Percentiles rank a stretch among this genome's conserved stretches.
These are phyloP conservation scores for Hemiscyllium ocellatum DNA, from an alignment of 2,113 vertebrate species.

Conservation along the genomic window DNA sequence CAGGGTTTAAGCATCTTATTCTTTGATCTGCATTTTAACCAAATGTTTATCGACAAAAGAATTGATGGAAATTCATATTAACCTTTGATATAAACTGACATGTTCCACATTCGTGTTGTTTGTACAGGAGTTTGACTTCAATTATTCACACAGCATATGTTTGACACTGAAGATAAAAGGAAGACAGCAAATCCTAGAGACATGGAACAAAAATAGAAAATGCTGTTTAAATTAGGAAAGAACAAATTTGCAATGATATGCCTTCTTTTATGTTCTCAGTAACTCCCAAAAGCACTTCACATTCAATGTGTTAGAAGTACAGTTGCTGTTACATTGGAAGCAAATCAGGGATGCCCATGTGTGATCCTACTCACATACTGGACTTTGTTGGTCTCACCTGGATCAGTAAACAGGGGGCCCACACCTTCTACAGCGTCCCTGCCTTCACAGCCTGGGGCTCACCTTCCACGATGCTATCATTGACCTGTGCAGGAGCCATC, in stretches of 20 bases:
- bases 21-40: background rate
- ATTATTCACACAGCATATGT: background rate
- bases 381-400: background rate
- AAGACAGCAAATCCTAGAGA: background rate
- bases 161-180: background rate
- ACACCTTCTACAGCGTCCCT: no score
- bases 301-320: background rate
- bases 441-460: background rate
- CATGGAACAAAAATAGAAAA: background rate
- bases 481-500: background rate
- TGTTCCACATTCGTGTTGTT: background rate
- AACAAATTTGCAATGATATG: background rate
- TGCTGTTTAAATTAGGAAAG: background rate
- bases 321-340: background rate
- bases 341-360: background rate
- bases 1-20: background rate
- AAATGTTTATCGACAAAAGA: conserved; percentile 5
- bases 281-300: background rate
- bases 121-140: background rate
- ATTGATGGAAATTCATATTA: background rate
- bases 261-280: background rate
- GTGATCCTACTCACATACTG: background rate
- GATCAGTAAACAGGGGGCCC: no score
- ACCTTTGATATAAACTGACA: background rate
- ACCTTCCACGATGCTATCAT: background rate